Evolutionary conservation across 2,113 vertebrate genomes (phyloP), one percentile per base, ranked within the genome.

Genomic region (Sylvietta virens): DNA sequence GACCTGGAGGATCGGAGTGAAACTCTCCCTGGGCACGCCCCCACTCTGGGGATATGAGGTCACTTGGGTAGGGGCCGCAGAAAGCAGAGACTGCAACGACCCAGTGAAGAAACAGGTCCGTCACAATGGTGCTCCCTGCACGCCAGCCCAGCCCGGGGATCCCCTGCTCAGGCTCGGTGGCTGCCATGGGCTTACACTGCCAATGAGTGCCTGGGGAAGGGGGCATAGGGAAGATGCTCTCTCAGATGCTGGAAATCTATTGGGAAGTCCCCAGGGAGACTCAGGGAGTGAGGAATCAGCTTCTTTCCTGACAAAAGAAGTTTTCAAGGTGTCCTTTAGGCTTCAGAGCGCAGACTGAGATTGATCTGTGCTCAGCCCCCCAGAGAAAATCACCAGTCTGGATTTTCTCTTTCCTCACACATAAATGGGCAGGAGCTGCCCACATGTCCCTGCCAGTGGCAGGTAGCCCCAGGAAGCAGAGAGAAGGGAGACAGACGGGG

Each of bases 321-420:
- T 96, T 96, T 88, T 95, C 96, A 97, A 97, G 96, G 96, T 97
- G 97, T 95, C 95, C 94, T 97, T 97, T 94, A 95, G 74, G 96
- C 97, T 97, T 96, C 97, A 96, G 62, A 97, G 94, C 70, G 0
- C 92, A 94, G 72, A 76, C 74, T 9, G 72, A 97, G 96, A 97
- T 95, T 96, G 97, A 97, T 95, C 90, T 97, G 80, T 71, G 94
- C 92, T 95, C 96, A 53, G 66, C 91, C 94, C 96, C 92, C 92
- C 79, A 69, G 94, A 96, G 97, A 93, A 95, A 92, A 96, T 93
- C 96, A 93, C 93, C 90, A 39, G 94, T 58, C 92, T 96, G 61
- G 73, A 47, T 86, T 87, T 88, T 87, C 78, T 87, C 88, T 80
- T 88, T 91, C 79, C 92, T 94, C 78, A 83, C 86, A 97, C 88